Percentiles rank a stretch among this genome's conserved stretches.
Evolutionary conservation across 2,888 invertebrate genomes (phyloP).

Genomic region (Oscheius myriophilus): DNA sequence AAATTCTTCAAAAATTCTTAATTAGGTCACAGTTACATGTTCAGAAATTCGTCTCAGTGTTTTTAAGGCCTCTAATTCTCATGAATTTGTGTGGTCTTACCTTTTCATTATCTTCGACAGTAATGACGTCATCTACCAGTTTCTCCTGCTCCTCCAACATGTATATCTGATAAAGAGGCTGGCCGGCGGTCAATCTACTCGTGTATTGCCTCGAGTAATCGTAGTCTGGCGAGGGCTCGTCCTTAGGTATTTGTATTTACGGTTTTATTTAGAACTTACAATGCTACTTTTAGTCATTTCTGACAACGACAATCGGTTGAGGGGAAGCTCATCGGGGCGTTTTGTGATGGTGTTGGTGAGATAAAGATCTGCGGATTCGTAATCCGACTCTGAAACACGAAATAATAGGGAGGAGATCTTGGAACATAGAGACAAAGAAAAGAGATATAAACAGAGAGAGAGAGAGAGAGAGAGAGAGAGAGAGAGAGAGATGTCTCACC

Average conservation of each 20-base stretch:
- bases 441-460: not conserved
- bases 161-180: slow-evolving; percentile 66
- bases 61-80: too few relatives aligned
- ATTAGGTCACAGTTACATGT: too few relatives aligned
- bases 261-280: not conserved
- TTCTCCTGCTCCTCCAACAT: slow-evolving; percentile 60
- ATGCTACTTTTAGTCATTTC: not conserved
- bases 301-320: slow-evolving; percentile 10
- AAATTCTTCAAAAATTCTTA: too few relatives aligned
- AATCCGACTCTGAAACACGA: slow-evolving; percentile 21
- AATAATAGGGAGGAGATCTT: too few relatives aligned
- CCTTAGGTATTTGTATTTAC: slow-evolving; percentile 22
- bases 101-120: slow-evolving; percentile 11
- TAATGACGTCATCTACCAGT: slow-evolving; percentile 35
- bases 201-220: slow-evolving; percentile 50
- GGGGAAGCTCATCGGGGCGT: slow-evolving; percentile 8
- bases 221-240: slow-evolving; percentile 50
- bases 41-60: too few relatives aligned
- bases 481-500: slow-evolving; percentile 1
- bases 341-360: not conserved
- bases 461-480: not conserved
- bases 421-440: too few relatives aligned
- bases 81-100: too few relatives aligned
- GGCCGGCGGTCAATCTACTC: slow-evolving; percentile 57
- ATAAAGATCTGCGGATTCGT: slow-evolving; percentile 20